Evolutionary conservation across 2,888 invertebrate species (phyloP).

Genomic region (Malthinus flaveolus): DNA sequence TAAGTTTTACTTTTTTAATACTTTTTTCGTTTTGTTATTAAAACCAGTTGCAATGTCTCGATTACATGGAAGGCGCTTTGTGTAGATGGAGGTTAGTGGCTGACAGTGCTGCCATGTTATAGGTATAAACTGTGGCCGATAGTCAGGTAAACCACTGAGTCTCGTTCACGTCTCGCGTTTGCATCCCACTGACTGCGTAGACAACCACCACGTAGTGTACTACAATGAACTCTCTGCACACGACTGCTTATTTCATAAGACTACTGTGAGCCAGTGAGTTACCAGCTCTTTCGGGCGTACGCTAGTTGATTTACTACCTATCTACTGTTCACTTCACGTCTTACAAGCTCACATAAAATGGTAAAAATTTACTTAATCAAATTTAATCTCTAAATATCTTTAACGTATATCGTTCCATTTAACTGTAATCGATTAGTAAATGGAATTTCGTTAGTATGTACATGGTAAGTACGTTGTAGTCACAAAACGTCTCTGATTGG

Average conservation of each 20-base stretch:
- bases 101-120: constrained; percentile 57
- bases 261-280: constrained; percentile 53
- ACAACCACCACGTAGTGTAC: constrained; percentile 48
- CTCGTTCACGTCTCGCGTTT: constrained; percentile 48
- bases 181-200: constrained; percentile 51
- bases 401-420: constrained; percentile 16
- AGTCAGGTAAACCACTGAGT: constrained; percentile 52
- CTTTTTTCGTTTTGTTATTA: constrained; percentile 9
- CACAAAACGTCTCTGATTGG: constrained; percentile 4
- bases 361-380: constrained; percentile 43
- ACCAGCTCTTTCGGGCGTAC: constrained; percentile 46
- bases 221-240: constrained; percentile 48
- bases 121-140: constrained; percentile 56
- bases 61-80: constrained; percentile 25
- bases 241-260: constrained; percentile 50
- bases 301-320: constrained; percentile 46
- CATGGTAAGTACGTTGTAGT: background rate
- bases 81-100: constrained; percentile 39
- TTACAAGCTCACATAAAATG: constrained; percentile 51
- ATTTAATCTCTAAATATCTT: constrained; percentile 31
- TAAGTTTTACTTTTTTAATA: background rate
- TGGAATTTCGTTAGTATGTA: background rate
- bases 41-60: constrained; percentile 25
- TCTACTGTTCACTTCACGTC: constrained; percentile 51
- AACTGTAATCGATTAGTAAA: background rate